phyloP scores from a whole-genome alignment of 1,140 invertebrate genomes.

The Portunus trituberculatus region DNA sequence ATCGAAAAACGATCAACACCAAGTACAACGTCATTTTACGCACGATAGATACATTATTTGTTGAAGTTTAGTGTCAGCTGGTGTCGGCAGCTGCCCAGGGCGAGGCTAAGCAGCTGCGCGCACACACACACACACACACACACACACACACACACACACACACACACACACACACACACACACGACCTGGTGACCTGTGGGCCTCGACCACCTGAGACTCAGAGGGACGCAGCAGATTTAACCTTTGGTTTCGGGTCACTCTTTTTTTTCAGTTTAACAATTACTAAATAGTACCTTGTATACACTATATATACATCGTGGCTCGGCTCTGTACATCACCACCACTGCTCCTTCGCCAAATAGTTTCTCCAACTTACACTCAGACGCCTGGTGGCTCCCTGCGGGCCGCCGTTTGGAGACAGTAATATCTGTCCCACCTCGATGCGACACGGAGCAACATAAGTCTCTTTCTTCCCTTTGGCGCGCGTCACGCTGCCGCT shows the following conservation, averaged over 20 bases:
- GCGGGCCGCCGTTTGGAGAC: not conserved
- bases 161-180: slow-evolving; percentile 22
- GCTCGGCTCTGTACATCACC: slow-evolving; percentile 60
- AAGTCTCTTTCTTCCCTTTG: not conserved
- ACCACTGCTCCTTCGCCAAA: not conserved
- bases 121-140: slow-evolving; percentile 17
- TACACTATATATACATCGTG: slow-evolving; percentile 48
- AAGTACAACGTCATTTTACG: slow-evolving; percentile 42
- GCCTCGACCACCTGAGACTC: not conserved
- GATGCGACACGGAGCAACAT: not conserved
- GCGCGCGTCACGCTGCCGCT: not conserved
- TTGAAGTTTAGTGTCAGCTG: not conserved
- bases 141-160: not conserved
- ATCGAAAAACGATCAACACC: slow-evolving; percentile 55
- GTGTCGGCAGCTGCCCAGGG: not conserved
- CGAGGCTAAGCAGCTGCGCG: not conserved
- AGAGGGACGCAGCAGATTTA: not conserved
- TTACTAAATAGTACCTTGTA: slow-evolving; percentile 45
- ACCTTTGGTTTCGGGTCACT: slow-evolving; percentile 37
- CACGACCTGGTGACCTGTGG: not conserved
- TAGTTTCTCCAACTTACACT: not conserved
- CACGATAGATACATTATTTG: slow-evolving; percentile 50
- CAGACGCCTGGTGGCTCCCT: not conserved
- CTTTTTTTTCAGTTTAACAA: slow-evolving; percentile 8
- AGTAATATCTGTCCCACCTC: not conserved